Evolutionary conservation across 2,888 invertebrate species (phyloP).

Genomic region (Caenorhabditis drosophilae): DNA sequence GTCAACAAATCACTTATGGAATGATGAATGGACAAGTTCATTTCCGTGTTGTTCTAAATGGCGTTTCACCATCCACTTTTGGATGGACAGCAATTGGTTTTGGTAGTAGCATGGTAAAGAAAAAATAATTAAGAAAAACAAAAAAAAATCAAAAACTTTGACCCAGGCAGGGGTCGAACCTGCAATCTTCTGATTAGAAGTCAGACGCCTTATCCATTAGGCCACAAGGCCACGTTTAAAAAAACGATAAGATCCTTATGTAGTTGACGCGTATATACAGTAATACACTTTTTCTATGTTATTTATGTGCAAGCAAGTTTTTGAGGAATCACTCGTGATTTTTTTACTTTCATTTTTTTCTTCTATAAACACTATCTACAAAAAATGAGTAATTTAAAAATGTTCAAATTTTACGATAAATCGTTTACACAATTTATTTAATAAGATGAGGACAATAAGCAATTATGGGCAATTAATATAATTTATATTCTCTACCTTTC

Average conservation of each 20-base stretch:
- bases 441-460: too few relatives aligned
- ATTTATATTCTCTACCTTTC: too few relatives aligned
- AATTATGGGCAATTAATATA: too few relatives aligned
- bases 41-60: slow-evolving; percentile 55
- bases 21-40: slow-evolving; percentile 47
- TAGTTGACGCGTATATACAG: too few relatives aligned
- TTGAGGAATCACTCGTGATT: too few relatives aligned
- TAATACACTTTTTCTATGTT: too few relatives aligned
- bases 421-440: too few relatives aligned
- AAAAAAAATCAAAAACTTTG: slow-evolving; percentile 31
- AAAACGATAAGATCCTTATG: not conserved
- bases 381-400: too few relatives aligned
- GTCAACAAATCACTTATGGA: slow-evolving; percentile 50
- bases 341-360: too few relatives aligned
- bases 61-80: slow-evolving; percentile 38
- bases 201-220: slow-evolving; percentile 68
- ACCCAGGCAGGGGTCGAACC: slow-evolving; percentile 65
- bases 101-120: slow-evolving; percentile 63
- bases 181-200: slow-evolving; percentile 68
- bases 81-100: slow-evolving; percentile 64
- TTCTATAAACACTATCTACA: too few relatives aligned
- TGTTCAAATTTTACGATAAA: too few relatives aligned
- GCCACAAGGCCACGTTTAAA: slow-evolving; percentile 57
- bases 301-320: too few relatives aligned
- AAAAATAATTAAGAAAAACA: not conserved